Evolutionary conservation across 2,888 invertebrate genomes (phyloP).

Genomic region (Spilosoma lubricipeda): DNA sequence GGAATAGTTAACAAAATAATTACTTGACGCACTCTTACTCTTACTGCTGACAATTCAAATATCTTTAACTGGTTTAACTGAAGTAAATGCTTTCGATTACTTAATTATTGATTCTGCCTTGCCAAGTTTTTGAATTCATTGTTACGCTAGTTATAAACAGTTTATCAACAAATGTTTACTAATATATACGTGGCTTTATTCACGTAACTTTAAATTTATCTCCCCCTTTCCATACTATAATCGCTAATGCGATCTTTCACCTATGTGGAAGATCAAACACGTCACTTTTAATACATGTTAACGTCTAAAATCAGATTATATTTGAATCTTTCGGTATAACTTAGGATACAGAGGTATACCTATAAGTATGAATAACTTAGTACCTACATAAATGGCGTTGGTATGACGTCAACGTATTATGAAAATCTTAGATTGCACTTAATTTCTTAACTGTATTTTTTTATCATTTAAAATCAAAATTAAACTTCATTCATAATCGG

Average conservation of each 20-base stretch:
- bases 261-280: slow-evolving; percentile 10
- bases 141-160: too few species aligned
- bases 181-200: too few species aligned
- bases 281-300: slow-evolving; percentile 15
- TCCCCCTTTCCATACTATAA: slow-evolving; percentile 8
- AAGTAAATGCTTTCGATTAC: too few species aligned
- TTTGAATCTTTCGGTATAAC: background rate
- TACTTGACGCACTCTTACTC: too few species aligned
- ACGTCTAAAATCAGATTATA: slow-evolving; percentile 8
- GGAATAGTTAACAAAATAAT: too few species aligned
- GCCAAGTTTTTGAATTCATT: background rate
- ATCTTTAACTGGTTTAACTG: too few species aligned
- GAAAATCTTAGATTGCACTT: background rate
- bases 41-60: too few species aligned
- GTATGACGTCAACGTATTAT: background rate
- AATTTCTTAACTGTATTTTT: background rate
- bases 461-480: background rate
- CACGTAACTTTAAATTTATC: slow-evolving; percentile 6
- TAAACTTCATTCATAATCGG: background rate
- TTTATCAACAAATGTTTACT: too few species aligned
- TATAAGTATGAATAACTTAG: background rate
- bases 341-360: too few species aligned
- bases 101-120: background rate
- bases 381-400: background rate
- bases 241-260: slow-evolving; percentile 32